Conservation (phyloP, 2,888 invertebrate genomes). For the Poecilus cupreus region DNA sequence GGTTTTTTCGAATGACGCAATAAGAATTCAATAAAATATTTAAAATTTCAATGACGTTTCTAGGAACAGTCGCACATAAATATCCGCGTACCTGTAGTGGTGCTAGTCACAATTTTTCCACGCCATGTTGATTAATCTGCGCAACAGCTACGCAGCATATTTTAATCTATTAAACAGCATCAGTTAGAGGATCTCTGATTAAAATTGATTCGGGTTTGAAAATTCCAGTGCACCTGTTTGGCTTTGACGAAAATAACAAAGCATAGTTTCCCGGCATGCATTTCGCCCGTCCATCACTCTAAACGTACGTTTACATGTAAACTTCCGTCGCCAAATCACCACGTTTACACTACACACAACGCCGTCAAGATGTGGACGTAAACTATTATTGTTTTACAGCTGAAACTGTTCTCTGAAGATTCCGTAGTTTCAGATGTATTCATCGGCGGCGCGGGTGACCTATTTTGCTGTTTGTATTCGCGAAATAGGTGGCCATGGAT, state of each 20-base stretch:
- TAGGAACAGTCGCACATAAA: no score
- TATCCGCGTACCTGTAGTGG: no score
- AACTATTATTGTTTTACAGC: conserved; percentile 10
- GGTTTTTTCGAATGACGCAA: no score
- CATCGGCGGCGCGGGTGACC: no score
- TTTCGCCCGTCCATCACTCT: conserved; percentile 6
- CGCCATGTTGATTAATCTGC: neutral
- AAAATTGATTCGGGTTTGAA: conserved; percentile 9
- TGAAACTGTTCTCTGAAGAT: no score
- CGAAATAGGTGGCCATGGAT: no score
- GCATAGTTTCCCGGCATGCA: conserved; percentile 37
- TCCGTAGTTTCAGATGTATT: no score
- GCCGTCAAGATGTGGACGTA: neutral
- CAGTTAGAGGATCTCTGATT: conserved; percentile 11
- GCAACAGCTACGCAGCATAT: neutral
- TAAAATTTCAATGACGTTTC: no score
- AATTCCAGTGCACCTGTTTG: conserved; percentile 42
- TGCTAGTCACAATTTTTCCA: no score
- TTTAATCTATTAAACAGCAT: conserved; percentile 38
- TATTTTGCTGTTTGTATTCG: no score
- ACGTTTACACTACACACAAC: conserved; percentile 22
- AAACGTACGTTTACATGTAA: conserved; percentile 22
- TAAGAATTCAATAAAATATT: no score
- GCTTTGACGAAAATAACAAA: conserved; percentile 53
- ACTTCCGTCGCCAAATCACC: conserved; percentile 19